These are phyloP conservation scores for Dendrolimus houi DNA, from an alignment of 2,888 invertebrate genomes.

Conservation along the genomic window DNA sequence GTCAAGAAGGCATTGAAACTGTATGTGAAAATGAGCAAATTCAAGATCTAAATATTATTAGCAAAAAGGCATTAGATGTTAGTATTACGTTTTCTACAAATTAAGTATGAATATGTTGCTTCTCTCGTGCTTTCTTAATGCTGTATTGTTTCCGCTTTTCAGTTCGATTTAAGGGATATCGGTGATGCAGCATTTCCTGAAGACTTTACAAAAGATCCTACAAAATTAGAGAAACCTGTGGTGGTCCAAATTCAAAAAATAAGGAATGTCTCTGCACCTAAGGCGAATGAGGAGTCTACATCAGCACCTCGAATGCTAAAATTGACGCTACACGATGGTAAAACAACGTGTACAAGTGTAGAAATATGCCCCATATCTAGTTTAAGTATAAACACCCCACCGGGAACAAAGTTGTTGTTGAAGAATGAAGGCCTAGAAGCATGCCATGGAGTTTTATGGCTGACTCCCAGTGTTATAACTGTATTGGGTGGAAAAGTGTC, in stretches of 20 bases:
- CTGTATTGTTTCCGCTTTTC: slow-evolving; percentile 30
- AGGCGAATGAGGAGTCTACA: slow-evolving; percentile 90
- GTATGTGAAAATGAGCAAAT: slow-evolving; percentile 79
- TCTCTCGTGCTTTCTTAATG: slow-evolving; percentile 14
- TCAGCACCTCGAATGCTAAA: slow-evolving; percentile 90
- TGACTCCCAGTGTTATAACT: slow-evolving; percentile 80
- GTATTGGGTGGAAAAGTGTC: slow-evolving; percentile 91
- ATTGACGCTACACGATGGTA: slow-evolving; percentile 90
- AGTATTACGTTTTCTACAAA: slow-evolving; percentile 38
- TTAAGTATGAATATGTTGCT: background rate
- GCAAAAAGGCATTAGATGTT: slow-evolving; percentile 83
- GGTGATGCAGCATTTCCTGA: slow-evolving; percentile 85
- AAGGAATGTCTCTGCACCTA: slow-evolving; percentile 92
- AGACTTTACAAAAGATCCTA: slow-evolving; percentile 77
- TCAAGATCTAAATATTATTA: slow-evolving; percentile 78
- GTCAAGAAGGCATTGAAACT: slow-evolving; percentile 81
- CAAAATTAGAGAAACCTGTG: slow-evolving; percentile 73
- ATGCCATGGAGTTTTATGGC: slow-evolving; percentile 84
- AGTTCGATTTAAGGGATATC: slow-evolving; percentile 88
- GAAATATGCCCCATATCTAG: slow-evolving; percentile 84
- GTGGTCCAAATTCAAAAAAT: slow-evolving; percentile 93
- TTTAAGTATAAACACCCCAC: slow-evolving; percentile 89
- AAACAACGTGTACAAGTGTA: slow-evolving; percentile 84
- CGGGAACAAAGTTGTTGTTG: slow-evolving; percentile 87
- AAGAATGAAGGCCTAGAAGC: slow-evolving; percentile 66